A percentile compares a stretch with the other conserved stretches of the same genome.
phyloP scores from a whole-genome alignment of 2,888 invertebrate species.

The Candidula unifasciata region DNA sequence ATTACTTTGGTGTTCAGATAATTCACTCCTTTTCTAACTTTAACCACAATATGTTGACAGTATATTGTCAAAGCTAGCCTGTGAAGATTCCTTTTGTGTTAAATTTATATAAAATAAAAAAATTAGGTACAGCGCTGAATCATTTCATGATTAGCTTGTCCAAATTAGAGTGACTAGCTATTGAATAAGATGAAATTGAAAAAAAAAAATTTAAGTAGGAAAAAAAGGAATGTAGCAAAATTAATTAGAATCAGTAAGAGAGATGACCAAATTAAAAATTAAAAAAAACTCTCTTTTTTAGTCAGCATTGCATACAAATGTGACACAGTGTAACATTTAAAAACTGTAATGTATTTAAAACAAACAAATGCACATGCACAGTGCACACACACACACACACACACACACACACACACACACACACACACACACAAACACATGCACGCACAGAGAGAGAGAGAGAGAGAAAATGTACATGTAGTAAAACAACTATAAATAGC shows the following conservation, averaged over 20 bases:
- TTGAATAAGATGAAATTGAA: not conserved
- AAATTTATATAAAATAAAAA: too few relatives aligned
- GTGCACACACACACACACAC: not conserved
- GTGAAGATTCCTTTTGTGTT: too few relatives aligned
- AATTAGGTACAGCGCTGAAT: not conserved
- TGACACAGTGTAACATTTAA: too few relatives aligned
- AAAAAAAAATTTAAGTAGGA: not conserved
- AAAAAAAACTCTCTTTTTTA: not conserved
- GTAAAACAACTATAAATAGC: constrained; percentile 11
- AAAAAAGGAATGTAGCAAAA: constrained; percentile 13
- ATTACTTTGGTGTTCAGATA: too few relatives aligned
- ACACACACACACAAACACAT: not conserved
- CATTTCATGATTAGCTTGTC: constrained; percentile 27
- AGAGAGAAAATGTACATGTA: not conserved
- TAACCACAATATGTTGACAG: too few relatives aligned
- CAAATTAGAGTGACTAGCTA: not conserved
- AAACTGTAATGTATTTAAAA: not conserved
- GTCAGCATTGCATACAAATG: not conserved
- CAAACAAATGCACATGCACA: not conserved
- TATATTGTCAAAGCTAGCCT: too few relatives aligned
- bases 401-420: too few relatives aligned
- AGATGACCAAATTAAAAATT: not conserved
- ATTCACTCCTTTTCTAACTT: too few relatives aligned
- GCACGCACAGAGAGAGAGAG: not conserved
- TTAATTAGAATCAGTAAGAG: not conserved